Percentiles rank a stretch among this genome's conserved stretches.
These are phyloP conservation scores for Actinernus sp. DNA, from an alignment of 92 coral and sea anemone species.

Conservation along the genomic window DNA sequence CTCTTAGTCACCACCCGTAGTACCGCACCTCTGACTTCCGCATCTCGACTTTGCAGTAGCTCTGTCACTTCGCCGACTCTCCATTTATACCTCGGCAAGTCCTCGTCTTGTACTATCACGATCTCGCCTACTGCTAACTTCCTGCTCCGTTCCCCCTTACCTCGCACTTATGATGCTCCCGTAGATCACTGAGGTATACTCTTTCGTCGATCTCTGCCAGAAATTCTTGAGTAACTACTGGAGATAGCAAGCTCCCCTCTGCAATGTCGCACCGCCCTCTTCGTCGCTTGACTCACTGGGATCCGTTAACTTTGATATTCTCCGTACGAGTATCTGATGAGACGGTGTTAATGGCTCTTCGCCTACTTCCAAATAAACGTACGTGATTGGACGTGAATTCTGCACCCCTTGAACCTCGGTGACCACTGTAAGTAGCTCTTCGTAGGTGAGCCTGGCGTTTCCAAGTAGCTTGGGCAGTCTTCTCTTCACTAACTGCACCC, in stretches of 20 bases:
- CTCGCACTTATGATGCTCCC: no score
- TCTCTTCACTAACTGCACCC: slow-evolving; percentile 59
- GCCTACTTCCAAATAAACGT: slow-evolving; percentile 51
- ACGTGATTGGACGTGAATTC: no score
- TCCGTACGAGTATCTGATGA: slow-evolving; percentile 52
- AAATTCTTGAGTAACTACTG: slow-evolving; percentile 47
- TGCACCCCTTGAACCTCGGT: slow-evolving; percentile 67
- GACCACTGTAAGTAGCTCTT: slow-evolving; percentile 59
- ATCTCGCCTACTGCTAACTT: slow-evolving; percentile 55
- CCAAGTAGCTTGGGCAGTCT: slow-evolving; percentile 54
- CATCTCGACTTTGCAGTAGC: slow-evolving; percentile 44
- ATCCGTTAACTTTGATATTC: slow-evolving; percentile 56
- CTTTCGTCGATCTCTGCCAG: slow-evolving; percentile 66
- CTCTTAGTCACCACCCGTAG: slow-evolving; percentile 45
- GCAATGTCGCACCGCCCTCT: slow-evolving; percentile 2
- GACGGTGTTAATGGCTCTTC: slow-evolving; percentile 67
- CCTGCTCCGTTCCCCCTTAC: no score
- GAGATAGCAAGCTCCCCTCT: slow-evolving; percentile 39
- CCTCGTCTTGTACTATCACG: slow-evolving; percentile 41
- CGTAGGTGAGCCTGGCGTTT: slow-evolving; percentile 54
- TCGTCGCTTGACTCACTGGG: slow-evolving; percentile 6
- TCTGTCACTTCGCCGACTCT: slow-evolving; percentile 33
- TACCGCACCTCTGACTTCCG: slow-evolving; percentile 58
- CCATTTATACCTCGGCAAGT: slow-evolving; percentile 43
- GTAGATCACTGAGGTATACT: no score